These are phyloP conservation scores for Melinaea menophilus DNA, from an alignment of 2,888 invertebrate species.

Conservation along the genomic window DNA sequence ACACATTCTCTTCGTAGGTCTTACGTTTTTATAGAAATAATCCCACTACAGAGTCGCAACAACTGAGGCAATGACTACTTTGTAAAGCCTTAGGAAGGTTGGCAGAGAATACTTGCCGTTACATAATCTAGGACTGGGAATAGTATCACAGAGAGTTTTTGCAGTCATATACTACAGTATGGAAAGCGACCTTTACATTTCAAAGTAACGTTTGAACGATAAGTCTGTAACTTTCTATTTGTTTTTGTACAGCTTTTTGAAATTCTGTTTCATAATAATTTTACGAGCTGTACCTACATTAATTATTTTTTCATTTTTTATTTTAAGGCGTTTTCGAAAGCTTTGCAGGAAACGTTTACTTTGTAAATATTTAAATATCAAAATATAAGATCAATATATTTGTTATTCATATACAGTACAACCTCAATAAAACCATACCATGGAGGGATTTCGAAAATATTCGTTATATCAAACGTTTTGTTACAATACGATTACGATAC, in stretches of 20 bases:
- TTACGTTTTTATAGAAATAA: background rate
- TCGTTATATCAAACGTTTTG: too few species aligned
- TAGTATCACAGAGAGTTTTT: slow-evolving; percentile 4
- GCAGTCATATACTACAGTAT: background rate
- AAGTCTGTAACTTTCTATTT: background rate
- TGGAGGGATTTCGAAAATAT: too few species aligned
- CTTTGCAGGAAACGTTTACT: too few species aligned
- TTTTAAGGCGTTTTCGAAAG: too few species aligned
- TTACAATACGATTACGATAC: too few species aligned
- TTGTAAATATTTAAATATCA: too few species aligned
- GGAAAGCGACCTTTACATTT: background rate
- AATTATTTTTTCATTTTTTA: too few species aligned
- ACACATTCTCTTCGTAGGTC: background rate
- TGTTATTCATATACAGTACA: too few species aligned
- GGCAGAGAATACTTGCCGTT: background rate
- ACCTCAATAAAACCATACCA: too few species aligned
- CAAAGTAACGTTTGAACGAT: background rate
- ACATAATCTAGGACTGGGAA: background rate
- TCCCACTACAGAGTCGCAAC: background rate
- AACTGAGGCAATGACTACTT: background rate
- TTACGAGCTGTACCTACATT: too few species aligned
- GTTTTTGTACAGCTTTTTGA: background rate
- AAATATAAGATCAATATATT: too few species aligned
- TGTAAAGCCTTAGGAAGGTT: background rate
- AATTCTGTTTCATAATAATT: background rate